Evolutionary conservation across 2,113 vertebrate genomes (phyloP).

Genomic region (Falcunculus frontatus): DNA sequence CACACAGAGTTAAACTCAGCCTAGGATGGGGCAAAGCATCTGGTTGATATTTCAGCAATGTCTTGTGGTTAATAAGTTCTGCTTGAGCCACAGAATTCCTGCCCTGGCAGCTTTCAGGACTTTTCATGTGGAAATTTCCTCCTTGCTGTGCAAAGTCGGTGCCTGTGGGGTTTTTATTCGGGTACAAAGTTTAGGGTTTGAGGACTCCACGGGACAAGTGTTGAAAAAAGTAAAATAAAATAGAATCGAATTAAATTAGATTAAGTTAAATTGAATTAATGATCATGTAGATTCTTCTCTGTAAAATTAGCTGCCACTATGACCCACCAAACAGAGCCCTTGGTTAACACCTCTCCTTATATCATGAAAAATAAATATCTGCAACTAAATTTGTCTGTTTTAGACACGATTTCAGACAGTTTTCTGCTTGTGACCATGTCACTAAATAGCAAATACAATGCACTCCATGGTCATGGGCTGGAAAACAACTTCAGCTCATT

Average conservation of each 20-base stretch:
- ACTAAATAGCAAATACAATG: neutral
- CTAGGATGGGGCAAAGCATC: slow-evolving; percentile 1
- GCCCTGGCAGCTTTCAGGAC: neutral
- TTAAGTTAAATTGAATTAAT: neutral
- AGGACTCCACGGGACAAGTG: neutral
- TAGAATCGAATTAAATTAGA: neutral
- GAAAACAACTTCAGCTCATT: neutral
- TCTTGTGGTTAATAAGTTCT: slow-evolving; percentile 30
- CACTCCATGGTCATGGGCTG: neutral
- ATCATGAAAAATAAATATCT: slow-evolving; percentile 8
- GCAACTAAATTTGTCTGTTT: neutral
- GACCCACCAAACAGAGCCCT: neutral
- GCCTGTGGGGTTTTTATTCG: neutral
- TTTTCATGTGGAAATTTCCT: slow-evolving; percentile 44
- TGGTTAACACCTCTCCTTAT: neutral
- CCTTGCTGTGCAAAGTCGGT: neutral
- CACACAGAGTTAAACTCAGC: neutral
- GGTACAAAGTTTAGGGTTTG: neutral
- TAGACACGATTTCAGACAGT: neutral
- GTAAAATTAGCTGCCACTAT: neutral
- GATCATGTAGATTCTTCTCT: neutral
- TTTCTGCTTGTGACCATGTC: neutral
- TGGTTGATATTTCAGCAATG: slow-evolving; percentile 15
- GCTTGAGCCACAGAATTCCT: neutral
- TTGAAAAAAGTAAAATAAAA: neutral